phyloP scores from a whole-genome alignment of 2,113 vertebrate species.

The Globicephala melas region DNA sequence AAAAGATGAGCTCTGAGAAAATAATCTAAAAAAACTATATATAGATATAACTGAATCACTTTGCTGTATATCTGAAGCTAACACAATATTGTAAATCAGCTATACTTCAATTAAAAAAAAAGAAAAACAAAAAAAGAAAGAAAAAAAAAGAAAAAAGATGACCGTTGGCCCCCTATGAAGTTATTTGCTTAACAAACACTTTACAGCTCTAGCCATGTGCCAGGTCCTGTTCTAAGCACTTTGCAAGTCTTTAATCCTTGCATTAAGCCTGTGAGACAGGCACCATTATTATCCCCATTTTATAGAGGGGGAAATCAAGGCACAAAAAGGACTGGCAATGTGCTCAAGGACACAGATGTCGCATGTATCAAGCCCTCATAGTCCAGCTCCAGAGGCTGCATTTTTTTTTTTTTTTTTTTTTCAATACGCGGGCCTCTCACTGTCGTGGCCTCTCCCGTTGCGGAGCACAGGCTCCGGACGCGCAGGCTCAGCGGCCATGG shows the following conservation, averaged over 20 bases:
- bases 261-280: background rate
- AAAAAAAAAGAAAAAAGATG: no score
- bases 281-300: background rate
- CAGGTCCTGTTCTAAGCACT: background rate
- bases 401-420: background rate
- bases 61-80: background rate
- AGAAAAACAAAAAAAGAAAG: no score
- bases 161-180: background rate
- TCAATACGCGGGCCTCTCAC: fast-evolving
- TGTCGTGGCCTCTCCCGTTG: no score
- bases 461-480: no score
- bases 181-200: background rate
- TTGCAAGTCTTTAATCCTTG: background rate
- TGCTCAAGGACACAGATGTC: background rate
- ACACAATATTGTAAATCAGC: background rate
- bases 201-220: background rate
- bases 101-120: background rate
- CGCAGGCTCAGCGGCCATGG: no score
- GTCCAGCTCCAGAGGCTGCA: background rate
- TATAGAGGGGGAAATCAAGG: background rate
- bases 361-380: fast-evolving
- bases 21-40: no score
- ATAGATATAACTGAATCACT: background rate
- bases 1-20: background rate
- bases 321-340: background rate